Percentiles rank a stretch among this genome's conserved stretches.
Conservation (phyloP, 2,888 invertebrate species). For the Pantelozetes paolii region DNA sequence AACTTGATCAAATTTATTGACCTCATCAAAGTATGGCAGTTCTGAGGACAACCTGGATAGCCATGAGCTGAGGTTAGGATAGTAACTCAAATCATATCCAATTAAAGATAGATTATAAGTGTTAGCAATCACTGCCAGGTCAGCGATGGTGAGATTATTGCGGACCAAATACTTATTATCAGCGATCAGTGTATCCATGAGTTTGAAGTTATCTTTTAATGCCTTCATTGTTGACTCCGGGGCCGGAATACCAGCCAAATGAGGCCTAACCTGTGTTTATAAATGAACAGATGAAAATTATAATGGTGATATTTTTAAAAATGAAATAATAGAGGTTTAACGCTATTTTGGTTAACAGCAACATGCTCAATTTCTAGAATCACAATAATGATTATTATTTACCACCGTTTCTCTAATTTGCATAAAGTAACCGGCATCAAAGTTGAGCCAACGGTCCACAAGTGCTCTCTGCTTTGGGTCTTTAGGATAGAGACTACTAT, state of each 20-base stretch:
- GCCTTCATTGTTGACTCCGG: not conserved
- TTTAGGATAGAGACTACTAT: constrained; percentile 66
- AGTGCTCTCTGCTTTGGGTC: constrained; percentile 66
- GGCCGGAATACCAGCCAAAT: not conserved
- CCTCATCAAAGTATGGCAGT: no score
- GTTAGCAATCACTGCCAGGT: constrained; percentile 11
- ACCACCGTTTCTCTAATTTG: not conserved
- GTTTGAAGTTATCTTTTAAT: not conserved
- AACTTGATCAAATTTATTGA: no score
- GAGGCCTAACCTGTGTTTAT: not conserved
- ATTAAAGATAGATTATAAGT: no score
- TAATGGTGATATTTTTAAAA: not conserved
- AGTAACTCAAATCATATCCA: no score
- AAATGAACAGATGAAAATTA: not conserved
- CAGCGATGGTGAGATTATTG: constrained; percentile 19
- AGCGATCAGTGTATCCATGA: not conserved
- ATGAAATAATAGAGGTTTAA: not conserved
- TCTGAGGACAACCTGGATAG: no score
- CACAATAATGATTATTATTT: not conserved
- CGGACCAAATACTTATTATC: constrained; percentile 1
- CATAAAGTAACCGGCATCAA: constrained; percentile 39
- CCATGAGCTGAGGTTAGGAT: no score
- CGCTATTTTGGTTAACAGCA: no score
- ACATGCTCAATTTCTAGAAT: no score
- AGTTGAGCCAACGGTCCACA: constrained; percentile 62